These are phyloP conservation scores for Sterrhoptilus dennistouni DNA, from an alignment of 2,113 vertebrate species.

Conservation along the genomic window DNA sequence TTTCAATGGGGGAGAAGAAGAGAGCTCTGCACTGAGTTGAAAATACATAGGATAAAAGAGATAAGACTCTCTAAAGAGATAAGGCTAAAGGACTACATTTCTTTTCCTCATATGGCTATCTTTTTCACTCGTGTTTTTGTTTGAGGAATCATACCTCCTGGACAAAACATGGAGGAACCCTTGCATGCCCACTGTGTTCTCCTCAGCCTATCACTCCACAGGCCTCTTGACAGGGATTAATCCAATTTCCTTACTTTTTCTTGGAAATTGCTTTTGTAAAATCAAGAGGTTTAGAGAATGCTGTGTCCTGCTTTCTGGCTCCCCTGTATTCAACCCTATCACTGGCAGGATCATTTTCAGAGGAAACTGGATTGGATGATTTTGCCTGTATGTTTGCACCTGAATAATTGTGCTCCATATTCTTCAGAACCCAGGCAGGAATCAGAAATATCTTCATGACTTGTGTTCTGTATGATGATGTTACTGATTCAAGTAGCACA, in stretches of 20 bases:
- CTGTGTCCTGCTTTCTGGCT: neutral
- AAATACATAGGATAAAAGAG: neutral
- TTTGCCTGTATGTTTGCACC: neutral
- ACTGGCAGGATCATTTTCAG: neutral
- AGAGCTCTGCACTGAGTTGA: neutral
- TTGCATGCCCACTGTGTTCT: neutral
- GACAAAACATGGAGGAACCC: neutral
- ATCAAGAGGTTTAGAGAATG: neutral
- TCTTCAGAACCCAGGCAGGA: slow-evolving; percentile 62
- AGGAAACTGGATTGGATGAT: neutral
- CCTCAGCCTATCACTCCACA: neutral
- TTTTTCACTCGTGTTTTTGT: neutral
- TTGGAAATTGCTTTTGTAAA: neutral
- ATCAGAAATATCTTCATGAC: slow-evolving; percentile 79
- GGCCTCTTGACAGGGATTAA: neutral
- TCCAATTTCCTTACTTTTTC: neutral
- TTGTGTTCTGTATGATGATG: slow-evolving; percentile 76
- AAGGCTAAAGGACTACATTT: neutral
- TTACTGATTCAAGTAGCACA: slow-evolving; percentile 49
- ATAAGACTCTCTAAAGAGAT: neutral
- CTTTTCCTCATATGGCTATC: neutral
- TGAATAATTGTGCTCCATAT: neutral
- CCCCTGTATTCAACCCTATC: neutral
- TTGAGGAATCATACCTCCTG: neutral
- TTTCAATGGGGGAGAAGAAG: neutral